Evolutionary conservation across 1,140 invertebrate species (phyloP), one percentile per base, ranked within the genome.

Genomic region (Drosophila chauvacae): DNA sequence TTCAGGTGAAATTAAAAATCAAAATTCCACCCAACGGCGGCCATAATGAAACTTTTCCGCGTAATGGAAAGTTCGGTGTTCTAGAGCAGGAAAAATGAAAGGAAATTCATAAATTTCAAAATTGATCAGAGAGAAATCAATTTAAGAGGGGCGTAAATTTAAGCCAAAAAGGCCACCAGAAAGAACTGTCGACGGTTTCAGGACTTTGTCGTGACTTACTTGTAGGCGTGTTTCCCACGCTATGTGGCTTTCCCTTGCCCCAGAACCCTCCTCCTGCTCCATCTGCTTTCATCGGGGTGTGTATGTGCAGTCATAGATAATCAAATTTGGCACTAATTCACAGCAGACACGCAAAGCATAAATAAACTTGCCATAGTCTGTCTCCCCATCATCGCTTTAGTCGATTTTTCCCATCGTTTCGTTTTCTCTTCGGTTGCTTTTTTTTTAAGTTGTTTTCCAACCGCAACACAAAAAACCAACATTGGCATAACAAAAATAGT

Each of bases 301-400:
- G n/a, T 80, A 37, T 87, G 80, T 84, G 58, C 68, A 75, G 69
- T 72, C 70, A 88, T 88, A 90, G 86, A 90, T 90, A 90, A 90
- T 90, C 85, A 90, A 90, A 90, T 90, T 90, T 90, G 81, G 85
- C 85, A 90, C 85, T 90, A 90, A 90, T 90, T 90, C 81, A 85
- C 85, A 81, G 75, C 86, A 90, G 81, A 90, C 85, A 90, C 85
- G 85, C 85, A 85, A 90, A 85, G 86, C 81, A 81, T 90, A 90
- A 90, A 90, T 90, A 90, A 90, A 85, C 86, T 90, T 81, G 81
- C 85, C 48, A 72, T 77, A 88, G 73, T 88, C 77, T 74, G 61
- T 75, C 65, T 51, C 60, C 61, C 60, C 61, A 65, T 77, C 63
- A 73, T 37, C 20, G 58, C 44, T 58, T 47, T 47, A 71, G 79